Conservation (phyloP, 2,888 invertebrate species). For the Piscicola geometra region DNA sequence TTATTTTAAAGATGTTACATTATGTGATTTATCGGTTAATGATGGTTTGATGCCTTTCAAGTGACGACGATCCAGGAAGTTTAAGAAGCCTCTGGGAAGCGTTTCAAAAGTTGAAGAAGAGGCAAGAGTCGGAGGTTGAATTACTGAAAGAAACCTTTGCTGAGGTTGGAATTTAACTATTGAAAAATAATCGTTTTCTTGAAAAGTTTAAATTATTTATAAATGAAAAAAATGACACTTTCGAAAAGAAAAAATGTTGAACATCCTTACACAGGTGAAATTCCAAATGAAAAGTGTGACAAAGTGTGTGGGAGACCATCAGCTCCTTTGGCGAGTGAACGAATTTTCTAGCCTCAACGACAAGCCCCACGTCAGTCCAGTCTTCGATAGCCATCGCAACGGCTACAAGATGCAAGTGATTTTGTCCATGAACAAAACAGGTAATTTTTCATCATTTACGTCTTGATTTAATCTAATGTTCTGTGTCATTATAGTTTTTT, state of each 20-base stretch:
- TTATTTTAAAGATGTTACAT: too few relatives aligned
- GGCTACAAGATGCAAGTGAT: conserved; percentile 39
- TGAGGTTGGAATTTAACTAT: conserved; percentile 1
- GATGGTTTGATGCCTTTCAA: too few relatives aligned
- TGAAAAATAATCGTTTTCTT: too few relatives aligned
- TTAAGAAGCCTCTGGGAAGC: neutral
- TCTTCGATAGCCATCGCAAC: conserved; percentile 37
- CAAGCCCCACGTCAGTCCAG: conserved; percentile 31
- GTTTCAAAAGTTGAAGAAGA: neutral
- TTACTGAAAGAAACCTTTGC: neutral
- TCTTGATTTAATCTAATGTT: too few relatives aligned
- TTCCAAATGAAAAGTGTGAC: conserved; percentile 33
- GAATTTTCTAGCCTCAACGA: conserved; percentile 28
- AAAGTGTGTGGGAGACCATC: conserved; percentile 37
- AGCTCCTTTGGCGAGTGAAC: conserved; percentile 36
- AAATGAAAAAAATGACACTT: too few relatives aligned
- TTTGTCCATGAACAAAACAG: conserved; percentile 35
- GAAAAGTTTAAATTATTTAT: too few relatives aligned
- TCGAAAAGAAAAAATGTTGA: neutral
- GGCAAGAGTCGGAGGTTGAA: conserved; percentile 3
- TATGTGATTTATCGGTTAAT: too few relatives aligned
- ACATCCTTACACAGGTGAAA: conserved; percentile 1
- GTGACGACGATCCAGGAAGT: neutral
- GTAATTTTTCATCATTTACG: too few relatives aligned
- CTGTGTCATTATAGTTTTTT: too few relatives aligned